Conservation (phyloP, 2,113 vertebrate genomes). For the Pluvialis apricaria region DNA sequence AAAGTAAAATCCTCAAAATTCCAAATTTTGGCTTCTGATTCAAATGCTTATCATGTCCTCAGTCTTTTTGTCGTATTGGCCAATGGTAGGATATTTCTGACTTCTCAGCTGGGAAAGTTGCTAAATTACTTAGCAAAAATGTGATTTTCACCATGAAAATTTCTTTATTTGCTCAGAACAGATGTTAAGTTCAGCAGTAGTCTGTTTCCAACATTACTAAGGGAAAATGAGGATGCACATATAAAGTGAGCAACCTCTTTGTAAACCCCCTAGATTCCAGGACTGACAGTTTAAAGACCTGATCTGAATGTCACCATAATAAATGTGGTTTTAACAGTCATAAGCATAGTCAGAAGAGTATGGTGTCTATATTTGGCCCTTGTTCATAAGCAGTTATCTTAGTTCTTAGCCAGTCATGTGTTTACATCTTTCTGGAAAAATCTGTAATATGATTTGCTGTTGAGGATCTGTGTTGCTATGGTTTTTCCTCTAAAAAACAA, state of each 20-base stretch:
- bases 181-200: background rate
- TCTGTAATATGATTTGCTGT: background rate
- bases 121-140: background rate
- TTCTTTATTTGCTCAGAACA: background rate
- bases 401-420: background rate
- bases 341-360: background rate
- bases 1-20: background rate
- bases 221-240: background rate
- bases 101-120: background rate
- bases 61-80: background rate
- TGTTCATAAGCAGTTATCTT: background rate
- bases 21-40: background rate
- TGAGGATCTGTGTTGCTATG: background rate
- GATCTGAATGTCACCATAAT: background rate
- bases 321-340: background rate
- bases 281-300: background rate
- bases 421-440: background rate
- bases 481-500: background rate
- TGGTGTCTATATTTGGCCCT: background rate
- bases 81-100: background rate
- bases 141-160: background rate
- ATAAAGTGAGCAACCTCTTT: background rate
- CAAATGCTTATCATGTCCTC: background rate
- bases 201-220: background rate
- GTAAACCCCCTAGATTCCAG: background rate